Percentiles rank a stretch among this genome's conserved stretches.
These are phyloP conservation scores for Melanerpes aurifrons DNA, from an alignment of 2,113 vertebrate species.

Conservation along the genomic window DNA sequence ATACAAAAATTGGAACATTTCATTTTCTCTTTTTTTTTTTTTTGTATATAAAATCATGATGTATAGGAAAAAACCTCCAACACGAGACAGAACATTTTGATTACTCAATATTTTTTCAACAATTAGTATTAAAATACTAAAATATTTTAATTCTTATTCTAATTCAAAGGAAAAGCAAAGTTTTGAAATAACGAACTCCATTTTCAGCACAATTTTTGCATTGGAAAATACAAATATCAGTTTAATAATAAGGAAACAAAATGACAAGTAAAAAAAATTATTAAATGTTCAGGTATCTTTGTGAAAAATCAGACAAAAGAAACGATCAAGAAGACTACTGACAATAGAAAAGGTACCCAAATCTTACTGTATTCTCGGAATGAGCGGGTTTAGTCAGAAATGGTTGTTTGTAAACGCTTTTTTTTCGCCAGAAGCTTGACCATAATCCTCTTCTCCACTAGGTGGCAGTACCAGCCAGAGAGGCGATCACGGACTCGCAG, in stretches of 20 bases:
- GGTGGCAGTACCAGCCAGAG: slow-evolving; percentile 51
- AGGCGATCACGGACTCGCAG: neutral
- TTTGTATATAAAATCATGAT: neutral
- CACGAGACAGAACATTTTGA: neutral
- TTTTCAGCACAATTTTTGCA: neutral
- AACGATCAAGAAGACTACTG: neutral
- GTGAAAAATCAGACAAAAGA: neutral
- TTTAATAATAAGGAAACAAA: neutral
- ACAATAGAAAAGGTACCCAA: neutral
- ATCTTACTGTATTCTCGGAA: neutral
- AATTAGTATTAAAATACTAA: neutral
- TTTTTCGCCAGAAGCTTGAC: neutral
- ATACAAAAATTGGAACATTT: neutral
- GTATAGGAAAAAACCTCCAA: neutral
- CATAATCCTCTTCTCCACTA: slow-evolving; percentile 47
- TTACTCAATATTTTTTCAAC: neutral
- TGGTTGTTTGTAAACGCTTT: neutral
- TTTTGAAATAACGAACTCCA: neutral
- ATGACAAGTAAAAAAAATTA: neutral
- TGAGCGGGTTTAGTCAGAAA: neutral
- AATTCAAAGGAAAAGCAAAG: neutral
- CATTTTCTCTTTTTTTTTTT: neutral
- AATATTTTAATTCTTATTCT: neutral
- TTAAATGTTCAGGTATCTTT: neutral
- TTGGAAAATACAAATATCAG: neutral